Percentiles rank a stretch among this genome's conserved stretches.
These are phyloP conservation scores for Timema cristinae DNA, from an alignment of 2,888 invertebrate species.

Conservation along the genomic window DNA sequence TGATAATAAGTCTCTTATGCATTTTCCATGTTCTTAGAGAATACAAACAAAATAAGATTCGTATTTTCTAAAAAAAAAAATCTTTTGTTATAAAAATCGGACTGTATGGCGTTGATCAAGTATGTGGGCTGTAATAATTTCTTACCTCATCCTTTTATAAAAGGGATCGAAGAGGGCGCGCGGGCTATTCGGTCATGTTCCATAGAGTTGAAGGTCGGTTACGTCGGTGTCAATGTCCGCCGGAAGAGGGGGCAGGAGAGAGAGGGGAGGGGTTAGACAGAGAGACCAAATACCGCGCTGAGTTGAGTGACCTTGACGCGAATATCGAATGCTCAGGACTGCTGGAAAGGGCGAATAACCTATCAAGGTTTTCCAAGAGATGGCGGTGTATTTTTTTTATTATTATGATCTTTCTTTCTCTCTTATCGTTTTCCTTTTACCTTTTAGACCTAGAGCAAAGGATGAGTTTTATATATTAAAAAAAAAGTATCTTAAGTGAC, in stretches of 20 bases:
- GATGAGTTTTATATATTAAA: too few species aligned
- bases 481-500: too few species aligned
- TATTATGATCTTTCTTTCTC: slow-evolving; percentile 22
- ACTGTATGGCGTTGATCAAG: too few species aligned
- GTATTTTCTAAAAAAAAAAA: too few species aligned
- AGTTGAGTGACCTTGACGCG: slow-evolving; percentile 22
- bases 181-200: slow-evolving; percentile 28
- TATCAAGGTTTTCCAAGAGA: slow-evolving; percentile 30
- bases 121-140: too few species aligned
- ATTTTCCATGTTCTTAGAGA: too few species aligned
- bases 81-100: too few species aligned
- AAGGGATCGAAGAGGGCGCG: slow-evolving; percentile 39
- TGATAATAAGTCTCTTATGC: too few species aligned
- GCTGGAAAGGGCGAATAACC: slow-evolving; percentile 36
- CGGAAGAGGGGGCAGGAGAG: slow-evolving; percentile 14
- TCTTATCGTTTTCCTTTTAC: background rate
- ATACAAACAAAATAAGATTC: too few species aligned
- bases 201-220: slow-evolving; percentile 30
- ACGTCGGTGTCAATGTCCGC: slow-evolving; percentile 26
- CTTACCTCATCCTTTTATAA: slow-evolving; percentile 31
- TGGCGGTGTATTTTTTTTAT: slow-evolving; percentile 20
- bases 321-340: slow-evolving; percentile 22
- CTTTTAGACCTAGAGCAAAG: background rate
- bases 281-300: slow-evolving; percentile 2
- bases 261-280: too few species aligned